phyloP scores from a whole-genome alignment of 2,888 invertebrate genomes.

The Rapana venosa region DNA sequence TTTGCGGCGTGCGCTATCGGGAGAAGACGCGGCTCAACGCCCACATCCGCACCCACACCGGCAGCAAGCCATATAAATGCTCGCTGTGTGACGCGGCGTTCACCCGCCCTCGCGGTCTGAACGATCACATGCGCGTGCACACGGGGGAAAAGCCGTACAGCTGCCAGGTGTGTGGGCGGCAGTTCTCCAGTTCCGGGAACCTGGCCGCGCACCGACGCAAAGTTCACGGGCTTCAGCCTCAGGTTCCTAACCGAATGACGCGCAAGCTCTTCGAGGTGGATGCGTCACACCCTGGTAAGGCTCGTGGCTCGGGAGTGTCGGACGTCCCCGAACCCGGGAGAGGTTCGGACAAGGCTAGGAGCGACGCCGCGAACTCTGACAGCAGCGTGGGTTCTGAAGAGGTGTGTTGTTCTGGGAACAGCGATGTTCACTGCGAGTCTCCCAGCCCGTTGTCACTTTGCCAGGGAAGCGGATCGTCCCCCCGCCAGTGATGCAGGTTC shows the following conservation, averaged over 20 bases:
- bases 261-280: neutral
- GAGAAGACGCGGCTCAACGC: constrained; percentile 30
- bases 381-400: too few species aligned
- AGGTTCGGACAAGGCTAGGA: neutral
- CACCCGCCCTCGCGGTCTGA: constrained; percentile 14
- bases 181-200: constrained; percentile 29
- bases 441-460: too few species aligned
- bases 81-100: constrained; percentile 8
- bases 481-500: too few species aligned
- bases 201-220: constrained; percentile 24
- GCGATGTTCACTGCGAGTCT: too few species aligned
- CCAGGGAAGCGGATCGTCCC: too few species aligned
- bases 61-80: constrained; percentile 24
- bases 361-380: neutral
- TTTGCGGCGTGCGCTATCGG: constrained; percentile 20
- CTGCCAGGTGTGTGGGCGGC: constrained; percentile 19
- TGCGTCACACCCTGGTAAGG: neutral
- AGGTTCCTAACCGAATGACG: constrained; percentile 9
- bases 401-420: neutral
- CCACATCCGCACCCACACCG: constrained; percentile 28
- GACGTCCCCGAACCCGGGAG: neutral
- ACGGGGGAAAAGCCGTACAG: constrained; percentile 23
- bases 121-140: constrained; percentile 35
- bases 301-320: too few species aligned
- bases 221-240: constrained; percentile 18